Conservation (phyloP, 2,797 vertebrate species). For the Hozukius guyotensis region DNA sequence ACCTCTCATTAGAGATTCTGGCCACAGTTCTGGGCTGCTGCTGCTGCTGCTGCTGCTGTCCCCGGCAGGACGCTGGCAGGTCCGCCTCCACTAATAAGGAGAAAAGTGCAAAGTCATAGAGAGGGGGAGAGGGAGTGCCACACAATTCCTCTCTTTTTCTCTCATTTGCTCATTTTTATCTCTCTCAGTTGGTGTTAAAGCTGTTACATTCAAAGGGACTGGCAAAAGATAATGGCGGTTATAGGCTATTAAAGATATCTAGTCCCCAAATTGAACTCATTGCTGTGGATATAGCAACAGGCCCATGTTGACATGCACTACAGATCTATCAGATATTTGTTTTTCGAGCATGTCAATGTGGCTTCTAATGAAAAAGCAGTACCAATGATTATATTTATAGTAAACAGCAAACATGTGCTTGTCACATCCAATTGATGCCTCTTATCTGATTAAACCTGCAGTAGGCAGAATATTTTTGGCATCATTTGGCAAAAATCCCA, state of each 20-base stretch:
- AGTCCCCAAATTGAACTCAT: not conserved
- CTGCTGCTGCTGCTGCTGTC: conserved; percentile 51
- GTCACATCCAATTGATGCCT: not conserved
- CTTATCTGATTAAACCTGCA: no score
- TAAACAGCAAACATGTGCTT: not conserved
- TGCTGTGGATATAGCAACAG: not conserved
- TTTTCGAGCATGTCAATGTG: not conserved
- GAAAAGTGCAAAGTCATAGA: conserved; percentile 80
- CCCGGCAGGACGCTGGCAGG: conserved; percentile 52
- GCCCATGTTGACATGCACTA: not conserved
- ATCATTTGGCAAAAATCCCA: no score
- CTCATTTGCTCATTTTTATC: conserved; percentile 25
- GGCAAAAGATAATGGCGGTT: not conserved
- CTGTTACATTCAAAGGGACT: conserved; percentile 5
- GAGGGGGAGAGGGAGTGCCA: conserved; percentile 12
- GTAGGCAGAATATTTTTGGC: no score
- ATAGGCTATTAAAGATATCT: not conserved
- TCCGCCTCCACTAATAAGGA: conserved; percentile 64
- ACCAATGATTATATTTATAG: not conserved
- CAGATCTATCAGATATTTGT: not conserved
- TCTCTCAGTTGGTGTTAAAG: conserved; percentile 3
- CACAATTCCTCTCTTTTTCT: conserved; percentile 13
- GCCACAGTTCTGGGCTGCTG: conserved; percentile 55
- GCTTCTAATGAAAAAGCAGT: not conserved
- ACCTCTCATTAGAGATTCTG: conserved; percentile 78